Evolutionary conservation across 2,113 vertebrate species (phyloP), one percentile per base, ranked within the genome.

Genomic region (Zosterops lateralis): DNA sequence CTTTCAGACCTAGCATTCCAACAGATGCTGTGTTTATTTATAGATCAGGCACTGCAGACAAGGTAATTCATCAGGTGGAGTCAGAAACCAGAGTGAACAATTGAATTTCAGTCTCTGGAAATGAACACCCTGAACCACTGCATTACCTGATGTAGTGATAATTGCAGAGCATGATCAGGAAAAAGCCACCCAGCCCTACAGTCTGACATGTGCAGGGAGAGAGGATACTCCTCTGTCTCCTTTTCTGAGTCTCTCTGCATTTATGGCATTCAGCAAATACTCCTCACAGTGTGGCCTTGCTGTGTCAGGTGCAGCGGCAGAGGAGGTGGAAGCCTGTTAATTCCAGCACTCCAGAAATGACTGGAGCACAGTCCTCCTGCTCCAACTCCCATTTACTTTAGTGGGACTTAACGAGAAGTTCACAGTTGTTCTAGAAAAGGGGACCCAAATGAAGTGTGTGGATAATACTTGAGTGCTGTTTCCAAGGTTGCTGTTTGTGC

Each of bases 21-120:
- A 66, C 95, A 97, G 94, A 94, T 95, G 91, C 17, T 93, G 76
- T 85, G 64, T 67, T 87, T 95, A 90, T 96, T 96, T 96, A 85
- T 96, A 95, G 94, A 22, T 80, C 92, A 53, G 67, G 28, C 67
- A 51, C 48, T 84, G 62, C 87, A 93, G 89, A 95, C 66, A 60
- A 92, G 84, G 87, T 89, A 90, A 96, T 95, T 93, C 60, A 87
- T 95, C 92, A 93, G 82, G 85, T 50, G 67, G 76, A 95, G 60
- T 60, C 62, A 81, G 85, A 68, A 95, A 70, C 58, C 77, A 81
- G 84, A 31, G 58, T 18, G 61, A 90, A 53, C 50, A 66, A 54
- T 16, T 66, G 72, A 60, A 17, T 96, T 90, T 67, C 66, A 62
- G 56, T 58, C 70, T 31, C 4, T 64, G 83, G 64, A 72, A 73